A percentile compares a stretch with the other conserved stretches of the same genome.
These are phyloP conservation scores for Dicyrtomina minuta DNA, from an alignment of 2,888 invertebrate species.

Conservation along the genomic window DNA sequence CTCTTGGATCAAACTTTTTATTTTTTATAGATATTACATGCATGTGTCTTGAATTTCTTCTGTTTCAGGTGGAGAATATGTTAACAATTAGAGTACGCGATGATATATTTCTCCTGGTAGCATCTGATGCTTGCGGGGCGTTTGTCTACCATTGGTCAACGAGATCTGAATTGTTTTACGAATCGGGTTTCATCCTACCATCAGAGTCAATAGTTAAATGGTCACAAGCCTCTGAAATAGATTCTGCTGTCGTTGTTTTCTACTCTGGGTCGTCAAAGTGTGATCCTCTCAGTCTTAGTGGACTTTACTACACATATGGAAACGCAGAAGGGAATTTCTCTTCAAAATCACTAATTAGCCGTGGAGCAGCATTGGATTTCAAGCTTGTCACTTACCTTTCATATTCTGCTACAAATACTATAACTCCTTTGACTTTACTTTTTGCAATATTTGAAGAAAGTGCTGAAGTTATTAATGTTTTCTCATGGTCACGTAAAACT, in stretches of 20 bases:
- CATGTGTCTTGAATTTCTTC: too few species aligned
- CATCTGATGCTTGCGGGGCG: constrained; percentile 22
- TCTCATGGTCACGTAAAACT: neutral
- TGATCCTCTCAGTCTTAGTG: neutral
- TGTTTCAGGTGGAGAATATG: constrained; percentile 33
- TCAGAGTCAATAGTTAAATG: constrained; percentile 4
- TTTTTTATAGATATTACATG: too few species aligned
- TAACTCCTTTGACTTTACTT: neutral
- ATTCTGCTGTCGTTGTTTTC: constrained; percentile 10
- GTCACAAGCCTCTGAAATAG: constrained; percentile 1
- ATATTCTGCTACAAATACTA: neutral
- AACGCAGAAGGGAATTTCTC: constrained; percentile 11
- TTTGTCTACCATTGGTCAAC: constrained; percentile 17
- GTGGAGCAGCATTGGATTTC: constrained; percentile 10
- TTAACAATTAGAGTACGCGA: constrained; percentile 22
- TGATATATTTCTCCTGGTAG: constrained; percentile 23
- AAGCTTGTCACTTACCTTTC: constrained; percentile 14
- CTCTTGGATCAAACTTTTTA: too few species aligned
- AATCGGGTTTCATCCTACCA: neutral
- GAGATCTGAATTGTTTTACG: constrained; percentile 10
- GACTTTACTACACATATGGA: constrained; percentile 4
- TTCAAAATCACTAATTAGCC: neutral
- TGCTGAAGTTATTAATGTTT: constrained; percentile 13
- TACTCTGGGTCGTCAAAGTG: constrained; percentile 2
- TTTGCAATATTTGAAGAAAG: constrained; percentile 1